These are phyloP conservation scores for Slavum lentiscoides DNA, from an alignment of 2,888 invertebrate species.

Conservation along the genomic window DNA sequence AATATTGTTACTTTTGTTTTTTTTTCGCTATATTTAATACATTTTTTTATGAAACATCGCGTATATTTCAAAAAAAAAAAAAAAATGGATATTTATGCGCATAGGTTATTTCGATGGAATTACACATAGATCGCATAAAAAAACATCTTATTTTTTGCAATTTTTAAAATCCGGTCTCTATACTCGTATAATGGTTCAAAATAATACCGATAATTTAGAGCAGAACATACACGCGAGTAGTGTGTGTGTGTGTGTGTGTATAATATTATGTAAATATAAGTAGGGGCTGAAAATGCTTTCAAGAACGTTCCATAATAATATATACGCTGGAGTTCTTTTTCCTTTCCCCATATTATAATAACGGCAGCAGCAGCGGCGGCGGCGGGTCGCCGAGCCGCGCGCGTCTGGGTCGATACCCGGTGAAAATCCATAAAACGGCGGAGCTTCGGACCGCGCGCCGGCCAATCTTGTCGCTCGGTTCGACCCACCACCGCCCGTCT, in stretches of 20 bases:
- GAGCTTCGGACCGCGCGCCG: conserved; percentile 20
- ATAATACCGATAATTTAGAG: too few relatives aligned
- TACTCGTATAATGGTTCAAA: too few relatives aligned
- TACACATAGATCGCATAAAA: too few relatives aligned
- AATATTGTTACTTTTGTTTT: too few relatives aligned
- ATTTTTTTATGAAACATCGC: too few relatives aligned
- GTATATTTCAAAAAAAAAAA: too few relatives aligned
- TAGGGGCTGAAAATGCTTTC: conserved; percentile 17
- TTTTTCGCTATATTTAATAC: too few relatives aligned
- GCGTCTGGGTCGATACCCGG: conserved; percentile 49
- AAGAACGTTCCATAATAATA: conserved; percentile 17
- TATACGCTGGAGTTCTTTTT: conserved; percentile 3
- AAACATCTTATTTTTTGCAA: too few relatives aligned
- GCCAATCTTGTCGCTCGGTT: conserved; percentile 46
- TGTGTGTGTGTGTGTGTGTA: background rate
- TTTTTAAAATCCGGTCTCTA: too few relatives aligned
- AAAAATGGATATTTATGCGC: too few relatives aligned
- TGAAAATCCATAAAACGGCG: conserved; percentile 52
- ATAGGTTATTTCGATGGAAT: too few relatives aligned
- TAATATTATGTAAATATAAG: background rate
- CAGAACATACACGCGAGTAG: background rate
- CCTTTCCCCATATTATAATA: background rate
- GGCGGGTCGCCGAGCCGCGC: background rate
- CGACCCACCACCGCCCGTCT: conserved; percentile 3
- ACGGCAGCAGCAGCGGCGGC: background rate